Evolutionary conservation across 2,797 vertebrate genomes (phyloP).

Genomic region (Malurus leucopterus): DNA sequence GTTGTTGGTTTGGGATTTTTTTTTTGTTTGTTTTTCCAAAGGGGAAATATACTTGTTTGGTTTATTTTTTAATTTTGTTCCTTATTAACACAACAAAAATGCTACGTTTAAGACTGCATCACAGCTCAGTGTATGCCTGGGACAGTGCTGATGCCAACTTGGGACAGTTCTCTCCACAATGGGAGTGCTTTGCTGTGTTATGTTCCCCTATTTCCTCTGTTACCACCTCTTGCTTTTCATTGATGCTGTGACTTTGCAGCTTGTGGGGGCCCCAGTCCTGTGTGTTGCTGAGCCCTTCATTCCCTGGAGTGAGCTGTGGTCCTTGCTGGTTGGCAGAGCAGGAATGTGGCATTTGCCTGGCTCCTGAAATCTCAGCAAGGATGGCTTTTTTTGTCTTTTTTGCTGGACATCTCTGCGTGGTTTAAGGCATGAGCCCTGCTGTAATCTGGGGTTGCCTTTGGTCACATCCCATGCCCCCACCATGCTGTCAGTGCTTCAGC

Average conservation of each 20-base stretch:
- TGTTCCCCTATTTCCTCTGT: not conserved
- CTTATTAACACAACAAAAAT: not conserved
- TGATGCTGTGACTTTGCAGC: not conserved
- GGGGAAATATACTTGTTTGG: not conserved
- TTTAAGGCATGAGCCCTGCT: fast-evolving
- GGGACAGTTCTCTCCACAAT: not conserved
- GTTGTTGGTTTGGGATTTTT: not conserved
- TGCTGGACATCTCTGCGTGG: not conserved
- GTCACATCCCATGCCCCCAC: not conserved
- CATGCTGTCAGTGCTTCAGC: not conserved
- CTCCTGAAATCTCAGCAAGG: not conserved
- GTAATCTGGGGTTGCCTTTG: not conserved
- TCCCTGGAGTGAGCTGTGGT: not conserved
- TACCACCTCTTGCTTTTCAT: not conserved
- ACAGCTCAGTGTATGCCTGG: not conserved
- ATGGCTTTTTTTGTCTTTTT: not conserved
- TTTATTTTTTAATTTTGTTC: not conserved
- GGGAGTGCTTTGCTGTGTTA: not conserved
- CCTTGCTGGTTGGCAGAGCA: not conserved
- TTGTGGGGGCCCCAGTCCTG: not conserved
- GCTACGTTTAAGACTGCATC: not conserved
- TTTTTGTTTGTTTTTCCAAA: not conserved
- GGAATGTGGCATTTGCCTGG: not conserved
- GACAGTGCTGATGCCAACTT: not conserved
- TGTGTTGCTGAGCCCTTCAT: not conserved